Conservation (phyloP, 2,888 invertebrate genomes). For the Caenorhabditis sinica region DNA sequence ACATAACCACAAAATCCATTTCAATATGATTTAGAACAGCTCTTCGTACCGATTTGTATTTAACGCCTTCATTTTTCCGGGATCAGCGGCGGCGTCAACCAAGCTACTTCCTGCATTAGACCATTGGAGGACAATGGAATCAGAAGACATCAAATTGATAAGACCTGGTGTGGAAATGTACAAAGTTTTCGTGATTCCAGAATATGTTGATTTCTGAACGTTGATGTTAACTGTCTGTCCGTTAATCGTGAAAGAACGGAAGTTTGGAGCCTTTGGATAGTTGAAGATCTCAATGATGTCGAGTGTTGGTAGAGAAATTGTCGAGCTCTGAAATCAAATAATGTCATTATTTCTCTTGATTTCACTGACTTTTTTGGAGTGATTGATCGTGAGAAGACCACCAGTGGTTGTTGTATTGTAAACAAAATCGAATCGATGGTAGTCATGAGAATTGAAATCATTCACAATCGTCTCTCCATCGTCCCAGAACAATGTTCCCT, state of each 20-base stretch:
- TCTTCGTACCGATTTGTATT: slow-evolving; percentile 49
- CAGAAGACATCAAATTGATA: slow-evolving; percentile 57
- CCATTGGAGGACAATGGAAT: slow-evolving; percentile 57
- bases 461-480: slow-evolving; percentile 79
- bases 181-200: slow-evolving; percentile 59
- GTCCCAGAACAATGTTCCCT: slow-evolving; percentile 79
- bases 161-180: slow-evolving; percentile 63
- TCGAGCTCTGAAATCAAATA: slow-evolving; percentile 45
- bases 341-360: neutral
- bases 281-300: slow-evolving; percentile 78
- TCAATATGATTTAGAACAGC: slow-evolving; percentile 11
- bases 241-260: slow-evolving; percentile 71
- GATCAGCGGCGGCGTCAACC: neutral
- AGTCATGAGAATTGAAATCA: slow-evolving; percentile 54
- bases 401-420: slow-evolving; percentile 54
- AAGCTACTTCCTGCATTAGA: slow-evolving; percentile 35
- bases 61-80: slow-evolving; percentile 44
- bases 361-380: slow-evolving; percentile 38
- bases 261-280: slow-evolving; percentile 70
- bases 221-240: slow-evolving; percentile 66
- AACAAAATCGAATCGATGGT: slow-evolving; percentile 60
- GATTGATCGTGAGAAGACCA: slow-evolving; percentile 48
- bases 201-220: slow-evolving; percentile 62
- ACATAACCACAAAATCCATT: neutral
- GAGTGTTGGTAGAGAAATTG: slow-evolving; percentile 67